Evolutionary conservation across 2,797 vertebrate species (phyloP), one percentile per base, ranked within the genome.

Genomic region (Peromyscus melanophrys): DNA sequence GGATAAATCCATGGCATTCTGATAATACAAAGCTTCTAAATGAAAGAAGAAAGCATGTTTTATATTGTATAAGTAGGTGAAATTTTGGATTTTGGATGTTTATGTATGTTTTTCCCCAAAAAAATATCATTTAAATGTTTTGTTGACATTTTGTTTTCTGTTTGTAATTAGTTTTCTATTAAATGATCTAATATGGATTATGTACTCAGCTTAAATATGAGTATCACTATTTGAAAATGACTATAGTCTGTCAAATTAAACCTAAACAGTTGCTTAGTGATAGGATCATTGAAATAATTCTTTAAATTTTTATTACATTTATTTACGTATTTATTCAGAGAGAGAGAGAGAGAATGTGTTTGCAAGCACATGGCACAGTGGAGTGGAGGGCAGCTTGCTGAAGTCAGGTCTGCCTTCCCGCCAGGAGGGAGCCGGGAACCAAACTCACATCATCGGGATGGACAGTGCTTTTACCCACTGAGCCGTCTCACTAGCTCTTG

Each of bases 121-220:
- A 77, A 65, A 49, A 19, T 23, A 40, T 65, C 40, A 86, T 21
- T 83, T 76, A 61, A 91, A 43, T 85, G 46, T 76, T 90, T 87
- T 81, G 2, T 59, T 82, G 21, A 3, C 21, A 57, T 52, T 91
- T 11, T 93, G 16, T 19, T 83, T 96, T 95, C 55, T 89, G 2
- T 85, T 57, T 7, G 71, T 52, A 92, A 69, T 77, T 95, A 93
- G 34, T 78, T 96, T 97, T 91, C 25, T 91, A 61, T 81, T 94
- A 92, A 88, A 31, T 93, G 37, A 0, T 82, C 11, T 89, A 81
- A 52, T 49, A 78, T 63, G 81, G n/a, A 17, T 90, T 89, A 46
- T 31, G 23, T 91, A 78, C 77, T 73, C 17, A 84, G 75, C 78
- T 43, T 92, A 78, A 92, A 69, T 17, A 27, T 87, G 34, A 75